A percentile compares a stretch with the other conserved stretches of the same genome.
phyloP scores from a whole-genome alignment of 2,113 vertebrate species.

The Chrysochloris asiatica region DNA sequence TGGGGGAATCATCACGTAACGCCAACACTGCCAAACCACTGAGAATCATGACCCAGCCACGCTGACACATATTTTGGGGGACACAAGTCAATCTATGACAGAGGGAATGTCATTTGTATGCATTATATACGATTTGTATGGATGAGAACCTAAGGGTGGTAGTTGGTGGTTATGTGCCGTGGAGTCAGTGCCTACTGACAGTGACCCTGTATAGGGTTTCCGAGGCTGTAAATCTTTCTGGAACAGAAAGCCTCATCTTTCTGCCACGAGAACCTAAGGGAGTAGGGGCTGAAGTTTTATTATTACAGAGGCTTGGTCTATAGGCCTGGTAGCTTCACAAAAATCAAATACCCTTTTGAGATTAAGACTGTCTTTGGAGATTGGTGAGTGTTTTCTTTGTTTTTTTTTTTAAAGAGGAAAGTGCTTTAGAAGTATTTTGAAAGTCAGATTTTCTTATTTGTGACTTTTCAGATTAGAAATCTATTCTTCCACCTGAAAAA shows the following conservation, averaged over 20 bases:
- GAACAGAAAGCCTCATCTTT: too few species aligned
- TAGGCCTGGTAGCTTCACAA: not conserved
- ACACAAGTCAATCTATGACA: too few species aligned
- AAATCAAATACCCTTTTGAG: not conserved
- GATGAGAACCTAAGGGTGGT: too few species aligned
- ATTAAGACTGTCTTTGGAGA: not conserved
- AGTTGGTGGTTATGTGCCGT: too few species aligned
- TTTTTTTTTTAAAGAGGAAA: conserved; percentile 20
- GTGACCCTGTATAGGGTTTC: too few species aligned
- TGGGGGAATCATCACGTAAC: too few species aligned
- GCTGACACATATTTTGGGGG: too few species aligned
- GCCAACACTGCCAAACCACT: too few species aligned
- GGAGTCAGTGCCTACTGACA: too few species aligned
- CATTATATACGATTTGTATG: not conserved
- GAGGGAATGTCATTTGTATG: not conserved
- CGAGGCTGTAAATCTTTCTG: too few species aligned
- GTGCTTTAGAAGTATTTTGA: not conserved
- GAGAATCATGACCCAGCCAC: too few species aligned
- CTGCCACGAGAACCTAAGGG: too few species aligned
- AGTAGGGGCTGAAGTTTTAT: not conserved
- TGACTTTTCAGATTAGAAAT: conserved; percentile 50
- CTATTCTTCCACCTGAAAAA: conserved; percentile 62
- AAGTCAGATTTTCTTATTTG: conserved; percentile 55
- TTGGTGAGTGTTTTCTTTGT: not conserved
- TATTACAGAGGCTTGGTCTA: fast-evolving